Percentiles rank a stretch among this genome's conserved stretches.
These are phyloP conservation scores for Volucella inanis DNA, from an alignment of 2,888 invertebrate genomes.

Conservation along the genomic window DNA sequence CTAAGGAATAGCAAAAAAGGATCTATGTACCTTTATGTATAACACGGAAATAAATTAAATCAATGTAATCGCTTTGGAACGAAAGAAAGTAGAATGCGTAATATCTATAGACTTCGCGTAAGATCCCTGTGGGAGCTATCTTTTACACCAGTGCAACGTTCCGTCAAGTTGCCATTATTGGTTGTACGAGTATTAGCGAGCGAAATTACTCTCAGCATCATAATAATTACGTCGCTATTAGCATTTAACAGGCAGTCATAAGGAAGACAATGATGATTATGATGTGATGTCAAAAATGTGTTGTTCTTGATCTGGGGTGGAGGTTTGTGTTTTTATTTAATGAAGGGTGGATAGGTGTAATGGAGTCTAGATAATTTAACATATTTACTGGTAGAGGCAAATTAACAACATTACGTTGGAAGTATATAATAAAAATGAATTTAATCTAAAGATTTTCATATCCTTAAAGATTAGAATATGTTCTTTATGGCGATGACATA, in stretches of 20 bases:
- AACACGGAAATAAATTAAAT: not conserved
- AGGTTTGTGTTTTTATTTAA: not conserved
- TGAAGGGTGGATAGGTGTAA: too few species aligned
- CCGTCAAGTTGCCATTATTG: not conserved
- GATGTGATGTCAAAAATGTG: not conserved
- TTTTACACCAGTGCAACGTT: not conserved
- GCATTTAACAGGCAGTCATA: not conserved
- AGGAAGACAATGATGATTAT: not conserved
- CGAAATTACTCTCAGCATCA: not conserved
- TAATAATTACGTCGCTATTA: slow-evolving; percentile 5
- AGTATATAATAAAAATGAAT: not conserved
- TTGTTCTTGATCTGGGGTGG: not conserved
- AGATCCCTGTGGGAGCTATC: not conserved
- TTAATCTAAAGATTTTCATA: slow-evolving; percentile 6
- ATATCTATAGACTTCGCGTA: not conserved
- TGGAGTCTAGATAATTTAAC: not conserved
- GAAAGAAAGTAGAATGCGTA: too few species aligned
- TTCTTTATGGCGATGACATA: too few species aligned
- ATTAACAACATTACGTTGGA: not conserved
- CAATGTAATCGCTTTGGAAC: not conserved
- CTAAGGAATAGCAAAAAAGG: too few species aligned
- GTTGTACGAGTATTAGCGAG: not conserved
- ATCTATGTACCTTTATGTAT: too few species aligned
- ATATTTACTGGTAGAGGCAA: not conserved
- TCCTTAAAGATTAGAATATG: too few species aligned